A percentile compares a stretch with the other conserved stretches of the same genome.
phyloP scores from a whole-genome alignment of 2,113 vertebrate genomes.

The Platichthys flesus region DNA sequence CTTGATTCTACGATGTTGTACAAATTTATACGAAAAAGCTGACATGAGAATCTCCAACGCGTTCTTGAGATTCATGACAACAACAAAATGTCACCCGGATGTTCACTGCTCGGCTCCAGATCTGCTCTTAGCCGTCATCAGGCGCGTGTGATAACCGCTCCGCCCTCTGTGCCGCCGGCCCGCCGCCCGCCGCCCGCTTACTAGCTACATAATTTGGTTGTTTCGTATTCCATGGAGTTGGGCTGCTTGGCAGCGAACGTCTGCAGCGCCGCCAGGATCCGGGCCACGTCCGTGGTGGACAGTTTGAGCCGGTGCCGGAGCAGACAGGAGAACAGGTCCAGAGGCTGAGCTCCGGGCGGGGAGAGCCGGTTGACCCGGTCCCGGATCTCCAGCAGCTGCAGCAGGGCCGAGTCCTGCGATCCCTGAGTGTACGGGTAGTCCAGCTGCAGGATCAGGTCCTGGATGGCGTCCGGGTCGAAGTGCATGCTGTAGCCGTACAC shows the following conservation, averaged over 20 bases:
- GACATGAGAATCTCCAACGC: conserved; percentile 63
- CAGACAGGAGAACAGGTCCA: conserved; percentile 86
- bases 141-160: conserved; percentile 53
- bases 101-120: conserved; percentile 46
- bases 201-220: conserved; percentile 88
- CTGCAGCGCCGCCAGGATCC: conserved; percentile 85
- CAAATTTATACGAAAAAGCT: conserved; percentile 73
- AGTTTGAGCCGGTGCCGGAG: conserved; percentile 86
- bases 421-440: conserved; percentile 87
- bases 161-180: conserved; percentile 65
- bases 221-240: conserved; percentile 85
- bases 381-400: conserved; percentile 86
- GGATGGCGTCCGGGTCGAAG: conserved; percentile 87
- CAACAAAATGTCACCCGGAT: conserved; percentile 65
- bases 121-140: conserved; percentile 57
- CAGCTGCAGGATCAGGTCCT: conserved; percentile 86
- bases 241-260: conserved; percentile 85
- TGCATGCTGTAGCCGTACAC: conserved; percentile 88
- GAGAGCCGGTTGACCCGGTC: conserved; percentile 86
- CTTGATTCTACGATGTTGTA: conserved; percentile 66
- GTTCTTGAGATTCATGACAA: conserved; percentile 56
- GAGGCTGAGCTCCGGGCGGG: conserved; percentile 81
- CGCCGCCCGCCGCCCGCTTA: conserved; percentile 45
- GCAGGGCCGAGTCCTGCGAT: conserved; percentile 85
- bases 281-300: conserved; percentile 82